A percentile compares a stretch with the other conserved stretches of the same genome.
These are phyloP conservation scores for Magallana nippona DNA, from an alignment of 2,888 invertebrate species.

Conservation along the genomic window DNA sequence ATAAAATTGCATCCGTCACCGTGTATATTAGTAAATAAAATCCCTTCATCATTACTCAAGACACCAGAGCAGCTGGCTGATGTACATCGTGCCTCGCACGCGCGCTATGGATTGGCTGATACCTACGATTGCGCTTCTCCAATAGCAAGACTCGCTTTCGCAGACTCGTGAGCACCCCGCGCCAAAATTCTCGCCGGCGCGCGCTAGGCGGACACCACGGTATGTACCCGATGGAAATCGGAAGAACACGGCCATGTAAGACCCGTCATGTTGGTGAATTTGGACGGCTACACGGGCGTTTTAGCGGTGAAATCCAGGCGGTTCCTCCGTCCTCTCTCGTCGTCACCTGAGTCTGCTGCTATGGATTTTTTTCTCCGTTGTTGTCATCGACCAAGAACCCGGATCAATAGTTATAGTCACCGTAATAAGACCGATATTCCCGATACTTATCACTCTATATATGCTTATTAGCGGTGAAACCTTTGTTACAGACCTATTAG, in stretches of 20 bases:
- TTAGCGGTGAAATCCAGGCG: neutral
- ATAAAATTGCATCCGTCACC: constrained; percentile 33
- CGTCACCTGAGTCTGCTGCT: constrained; percentile 7
- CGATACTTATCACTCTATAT: constrained; percentile 19
- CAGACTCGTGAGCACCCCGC: constrained; percentile 17
- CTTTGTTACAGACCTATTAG: constrained; percentile 4
- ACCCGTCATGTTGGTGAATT: neutral
- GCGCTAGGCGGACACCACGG: constrained; percentile 16
- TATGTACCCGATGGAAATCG: neutral
- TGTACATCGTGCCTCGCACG: constrained; percentile 21
- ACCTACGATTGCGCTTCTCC: constrained; percentile 1
- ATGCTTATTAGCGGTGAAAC: constrained; percentile 19
- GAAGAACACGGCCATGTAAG: too few relatives aligned
- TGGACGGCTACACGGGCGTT: neutral
- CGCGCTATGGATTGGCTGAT: constrained; percentile 23
- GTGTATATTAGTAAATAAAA: constrained; percentile 30
- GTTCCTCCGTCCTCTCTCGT: constrained; percentile 10
- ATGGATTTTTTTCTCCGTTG: constrained; percentile 28
- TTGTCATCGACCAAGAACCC: constrained; percentile 20
- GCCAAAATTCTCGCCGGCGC: constrained; percentile 18
- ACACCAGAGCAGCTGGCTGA: constrained; percentile 18
- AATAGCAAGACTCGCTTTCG: constrained; percentile 19
- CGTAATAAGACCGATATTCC: constrained; percentile 9
- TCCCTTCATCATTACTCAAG: constrained; percentile 30
- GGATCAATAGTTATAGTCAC: constrained; percentile 20